Evolutionary conservation across 1,140 invertebrate genomes (phyloP).

Genomic region (Himalopsyche phryganea): DNA sequence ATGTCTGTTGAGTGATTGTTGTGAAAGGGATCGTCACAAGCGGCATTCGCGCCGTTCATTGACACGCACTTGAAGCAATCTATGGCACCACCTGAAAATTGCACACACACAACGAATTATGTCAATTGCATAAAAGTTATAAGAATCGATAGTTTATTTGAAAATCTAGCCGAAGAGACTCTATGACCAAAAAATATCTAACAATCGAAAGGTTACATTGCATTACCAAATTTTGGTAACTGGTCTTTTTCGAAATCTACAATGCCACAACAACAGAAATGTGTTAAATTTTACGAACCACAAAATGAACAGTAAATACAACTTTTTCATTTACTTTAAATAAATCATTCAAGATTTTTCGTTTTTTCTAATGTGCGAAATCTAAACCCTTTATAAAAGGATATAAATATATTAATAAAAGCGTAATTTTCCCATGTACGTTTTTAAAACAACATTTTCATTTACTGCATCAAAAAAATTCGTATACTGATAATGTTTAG

Average conservation of each 20-base stretch:
- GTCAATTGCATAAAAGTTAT: background rate
- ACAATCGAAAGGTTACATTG: background rate
- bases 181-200: background rate
- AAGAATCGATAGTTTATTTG: background rate
- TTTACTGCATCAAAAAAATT: too few species aligned
- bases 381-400: too few species aligned
- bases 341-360: too few species aligned
- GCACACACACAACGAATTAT: background rate
- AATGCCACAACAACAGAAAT: background rate
- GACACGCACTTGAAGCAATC: constrained; percentile 97
- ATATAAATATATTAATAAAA: too few species aligned
- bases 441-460: too few species aligned
- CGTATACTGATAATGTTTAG: too few species aligned
- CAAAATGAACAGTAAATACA: too few species aligned
- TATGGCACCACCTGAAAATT: constrained; percentile 59
- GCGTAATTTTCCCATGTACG: too few species aligned
- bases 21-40: constrained; percentile 96
- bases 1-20: constrained; percentile 83
- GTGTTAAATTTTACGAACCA: too few species aligned
- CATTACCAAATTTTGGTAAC: background rate
- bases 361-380: too few species aligned
- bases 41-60: constrained; percentile 77
- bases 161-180: background rate
- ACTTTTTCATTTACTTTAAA: too few species aligned
- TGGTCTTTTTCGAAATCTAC: background rate